A percentile compares a stretch with the other conserved stretches of the same genome.
Evolutionary conservation across 2,888 invertebrate species (phyloP).

Genomic region (Zele albiditarsus): DNA sequence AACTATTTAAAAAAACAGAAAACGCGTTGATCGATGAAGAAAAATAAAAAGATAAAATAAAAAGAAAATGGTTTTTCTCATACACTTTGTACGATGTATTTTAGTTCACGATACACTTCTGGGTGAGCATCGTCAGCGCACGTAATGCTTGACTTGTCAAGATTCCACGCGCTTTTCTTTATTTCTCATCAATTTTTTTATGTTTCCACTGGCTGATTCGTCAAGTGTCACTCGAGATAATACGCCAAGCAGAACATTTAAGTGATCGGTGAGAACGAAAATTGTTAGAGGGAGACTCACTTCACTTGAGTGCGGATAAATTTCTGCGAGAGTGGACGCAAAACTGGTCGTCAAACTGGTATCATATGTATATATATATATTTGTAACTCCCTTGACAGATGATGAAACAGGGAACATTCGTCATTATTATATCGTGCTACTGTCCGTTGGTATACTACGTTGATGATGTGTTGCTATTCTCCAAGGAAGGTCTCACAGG

Average conservation of each 20-base stretch:
- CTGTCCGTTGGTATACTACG: constrained; percentile 2
- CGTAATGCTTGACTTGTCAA: constrained; percentile 9
- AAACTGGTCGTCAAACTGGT: background rate
- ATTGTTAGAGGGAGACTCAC: background rate
- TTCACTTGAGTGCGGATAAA: constrained; percentile 1
- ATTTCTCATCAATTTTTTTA: too few relatives aligned
- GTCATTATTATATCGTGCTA: constrained; percentile 61
- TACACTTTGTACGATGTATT: background rate
- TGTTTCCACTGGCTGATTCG: background rate
- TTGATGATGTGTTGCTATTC: constrained; percentile 28
- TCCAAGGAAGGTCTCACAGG: constrained; percentile 66
- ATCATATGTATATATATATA: background rate
- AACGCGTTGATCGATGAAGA: background rate
- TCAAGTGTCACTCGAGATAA: constrained; percentile 7
- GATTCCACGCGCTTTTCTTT: background rate
- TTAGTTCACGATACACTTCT: background rate
- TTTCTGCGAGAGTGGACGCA: background rate
- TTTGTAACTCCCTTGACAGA: constrained; percentile 9
- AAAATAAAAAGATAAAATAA: background rate
- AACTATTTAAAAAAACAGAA: background rate
- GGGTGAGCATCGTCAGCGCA: background rate
- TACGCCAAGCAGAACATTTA: constrained; percentile 8
- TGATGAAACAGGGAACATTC: constrained; percentile 55
- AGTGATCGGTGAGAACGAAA: constrained; percentile 11
- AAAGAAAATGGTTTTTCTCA: background rate